Base-by-base conservation (phyloP, 2,797 vertebrate genomes). In the Diceros bicornis region DNA sequence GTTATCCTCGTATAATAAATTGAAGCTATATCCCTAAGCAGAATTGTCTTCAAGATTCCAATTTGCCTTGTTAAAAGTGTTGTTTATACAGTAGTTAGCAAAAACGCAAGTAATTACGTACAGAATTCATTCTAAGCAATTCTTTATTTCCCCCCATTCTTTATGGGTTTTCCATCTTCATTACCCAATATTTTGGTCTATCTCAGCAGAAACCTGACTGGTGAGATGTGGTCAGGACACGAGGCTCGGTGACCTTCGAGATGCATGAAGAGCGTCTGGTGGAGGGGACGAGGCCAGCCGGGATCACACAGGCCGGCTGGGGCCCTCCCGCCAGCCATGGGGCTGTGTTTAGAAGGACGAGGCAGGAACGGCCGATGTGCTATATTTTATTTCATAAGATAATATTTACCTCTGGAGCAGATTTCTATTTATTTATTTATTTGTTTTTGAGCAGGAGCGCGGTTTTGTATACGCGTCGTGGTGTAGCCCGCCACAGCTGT, bases 1-100 rank as follows among this genome's bases (percentile, higher is more conserved):
- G 98, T 98, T 98, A 98, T 97, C 98, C 98, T 97, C 93, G 57
- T 97, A 95, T 98, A 99, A 98, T 99, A 99, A 99, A 99, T 99
- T 97, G 98, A 98, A 98, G 98, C 98, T 97, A 94, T 98, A 98
- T 98, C 97, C 98, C 98, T 97, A 98, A 98, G 98, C 98, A 98
- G 98, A 99, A 99, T 98, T 98, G 98, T 98, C 98, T 98, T 98
- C 98, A 97, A 96, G 85, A 97, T 98, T 98, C 98, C 98, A 99
- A 98, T 99, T 98, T 98, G 98, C 98, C 98, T 98, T 98, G 98
- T 99, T 99, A 98, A 98, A 99, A 98, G 96, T 55, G 69, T 98
- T 98, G 98, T 98, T 99, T 99, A 98, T 98, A 98, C 92, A 98
- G 98, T 98, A 99, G 98, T 99, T 99, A 99, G 98, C 97, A 98